Conservation (phyloP, 2,113 vertebrate species). For the Hypomesus transpacificus region DNA sequence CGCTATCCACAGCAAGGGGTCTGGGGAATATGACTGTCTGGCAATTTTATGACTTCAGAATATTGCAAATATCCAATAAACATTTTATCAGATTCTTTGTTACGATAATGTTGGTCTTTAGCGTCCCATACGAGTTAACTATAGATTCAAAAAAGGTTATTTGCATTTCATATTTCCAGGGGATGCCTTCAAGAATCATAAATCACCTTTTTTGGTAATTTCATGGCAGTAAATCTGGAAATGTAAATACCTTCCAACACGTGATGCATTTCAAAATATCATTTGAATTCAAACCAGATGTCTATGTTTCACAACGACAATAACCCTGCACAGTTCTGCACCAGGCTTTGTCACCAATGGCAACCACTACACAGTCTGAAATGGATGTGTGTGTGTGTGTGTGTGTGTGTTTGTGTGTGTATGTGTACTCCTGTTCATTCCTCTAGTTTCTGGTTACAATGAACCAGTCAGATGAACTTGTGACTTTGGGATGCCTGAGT, state of each 20-base stretch:
- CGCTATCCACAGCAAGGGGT: neutral
- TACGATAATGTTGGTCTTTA: neutral
- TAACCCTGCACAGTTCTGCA: neutral
- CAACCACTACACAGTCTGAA: neutral
- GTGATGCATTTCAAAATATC: too few species aligned
- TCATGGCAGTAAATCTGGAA: too few species aligned
- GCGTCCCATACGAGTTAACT: neutral
- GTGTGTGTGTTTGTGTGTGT: neutral
- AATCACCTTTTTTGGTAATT: neutral
- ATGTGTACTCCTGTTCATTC: neutral
- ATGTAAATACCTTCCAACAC: too few species aligned
- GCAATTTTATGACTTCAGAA: neutral
- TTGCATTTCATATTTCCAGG: neutral
- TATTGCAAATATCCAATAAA: conserved; percentile 10
- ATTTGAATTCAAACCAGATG: too few species aligned
- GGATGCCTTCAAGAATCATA: neutral
- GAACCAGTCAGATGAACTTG: neutral
- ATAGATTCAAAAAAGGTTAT: too few species aligned
- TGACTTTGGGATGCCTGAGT: neutral
- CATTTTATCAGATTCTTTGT: neutral
- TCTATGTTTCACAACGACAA: too few species aligned
- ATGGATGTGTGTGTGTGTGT: neutral
- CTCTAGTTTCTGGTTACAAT: conserved; percentile 17
- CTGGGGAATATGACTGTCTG: neutral
- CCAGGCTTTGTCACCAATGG: neutral